phyloP scores from a whole-genome alignment of 2,888 invertebrate genomes.

The Tipula helvola region DNA sequence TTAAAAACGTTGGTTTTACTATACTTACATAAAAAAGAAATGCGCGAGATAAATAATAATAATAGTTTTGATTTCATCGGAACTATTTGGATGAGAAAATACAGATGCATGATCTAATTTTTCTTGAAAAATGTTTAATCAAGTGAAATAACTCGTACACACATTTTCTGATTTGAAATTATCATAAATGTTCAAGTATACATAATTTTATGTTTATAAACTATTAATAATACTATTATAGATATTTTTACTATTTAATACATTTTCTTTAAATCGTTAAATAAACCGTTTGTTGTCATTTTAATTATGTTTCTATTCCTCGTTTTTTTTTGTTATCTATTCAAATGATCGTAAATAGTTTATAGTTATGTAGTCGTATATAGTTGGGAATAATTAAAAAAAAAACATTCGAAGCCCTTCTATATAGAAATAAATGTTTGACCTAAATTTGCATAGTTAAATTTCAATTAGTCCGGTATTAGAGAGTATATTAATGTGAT shows the following conservation, averaged over 20 bases:
- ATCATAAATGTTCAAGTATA: background rate
- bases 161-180: background rate
- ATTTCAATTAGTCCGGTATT: background rate
- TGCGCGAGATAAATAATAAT: background rate
- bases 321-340: background rate
- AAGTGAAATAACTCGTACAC: background rate
- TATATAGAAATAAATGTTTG: background rate
- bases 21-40: background rate
- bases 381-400: background rate
- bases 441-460: background rate
- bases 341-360: background rate
- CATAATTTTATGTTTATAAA: background rate
- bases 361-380: background rate
- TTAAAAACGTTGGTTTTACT: background rate
- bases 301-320: background rate
- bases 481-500: background rate
- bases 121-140: background rate
- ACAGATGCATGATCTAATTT: background rate
- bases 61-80: background rate
- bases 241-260: background rate
- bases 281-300: background rate
- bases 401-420: background rate
- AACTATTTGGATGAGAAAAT: background rate
- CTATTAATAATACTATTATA: background rate
- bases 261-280: background rate